phyloP scores from a whole-genome alignment of 2,888 invertebrate genomes.

The Pterobdella sp. region DNA sequence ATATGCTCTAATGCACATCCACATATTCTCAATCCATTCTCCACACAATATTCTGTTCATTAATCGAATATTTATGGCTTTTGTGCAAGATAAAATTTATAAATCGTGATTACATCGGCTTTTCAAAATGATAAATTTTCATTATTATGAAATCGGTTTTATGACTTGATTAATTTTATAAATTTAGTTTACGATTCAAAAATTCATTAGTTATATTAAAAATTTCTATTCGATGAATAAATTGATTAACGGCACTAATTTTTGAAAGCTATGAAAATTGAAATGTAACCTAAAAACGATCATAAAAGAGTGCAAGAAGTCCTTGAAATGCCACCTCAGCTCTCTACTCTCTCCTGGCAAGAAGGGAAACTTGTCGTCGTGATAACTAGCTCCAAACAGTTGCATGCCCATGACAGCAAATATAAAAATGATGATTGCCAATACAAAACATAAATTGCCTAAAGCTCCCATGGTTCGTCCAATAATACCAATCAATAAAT shows the following conservation, averaged over 20 bases:
- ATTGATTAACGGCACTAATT: neutral
- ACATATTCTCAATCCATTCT: slow-evolving; percentile 99
- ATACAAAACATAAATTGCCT: slow-evolving; percentile 89
- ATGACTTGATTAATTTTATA: neutral
- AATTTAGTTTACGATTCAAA: neutral
- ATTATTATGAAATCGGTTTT: neutral
- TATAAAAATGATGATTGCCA: slow-evolving; percentile 98
- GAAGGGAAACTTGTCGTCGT: slow-evolving; percentile 53
- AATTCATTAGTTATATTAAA: slow-evolving; percentile 12
- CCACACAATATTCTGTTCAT: slow-evolving; percentile 70
- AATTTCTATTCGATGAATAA: neutral
- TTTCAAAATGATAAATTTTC: neutral
- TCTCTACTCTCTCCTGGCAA: slow-evolving; percentile 57
- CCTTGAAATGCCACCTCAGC: slow-evolving; percentile 92
- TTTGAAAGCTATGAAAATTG: too few relatives aligned
- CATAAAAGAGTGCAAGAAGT: slow-evolving; percentile 99
- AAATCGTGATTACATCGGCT: neutral
- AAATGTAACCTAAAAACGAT: slow-evolving; percentile 74
- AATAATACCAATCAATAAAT: slow-evolving; percentile 95
- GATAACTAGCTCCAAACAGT: slow-evolving; percentile 78
- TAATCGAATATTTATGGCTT: neutral
- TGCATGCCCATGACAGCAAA: slow-evolving; percentile 99
- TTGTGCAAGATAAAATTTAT: neutral
- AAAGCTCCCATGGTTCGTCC: slow-evolving; percentile 94
- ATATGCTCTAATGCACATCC: slow-evolving; percentile 93